Evolutionary conservation across 2,888 invertebrate species (phyloP).

Genomic region (Oxytorus armatus): DNA sequence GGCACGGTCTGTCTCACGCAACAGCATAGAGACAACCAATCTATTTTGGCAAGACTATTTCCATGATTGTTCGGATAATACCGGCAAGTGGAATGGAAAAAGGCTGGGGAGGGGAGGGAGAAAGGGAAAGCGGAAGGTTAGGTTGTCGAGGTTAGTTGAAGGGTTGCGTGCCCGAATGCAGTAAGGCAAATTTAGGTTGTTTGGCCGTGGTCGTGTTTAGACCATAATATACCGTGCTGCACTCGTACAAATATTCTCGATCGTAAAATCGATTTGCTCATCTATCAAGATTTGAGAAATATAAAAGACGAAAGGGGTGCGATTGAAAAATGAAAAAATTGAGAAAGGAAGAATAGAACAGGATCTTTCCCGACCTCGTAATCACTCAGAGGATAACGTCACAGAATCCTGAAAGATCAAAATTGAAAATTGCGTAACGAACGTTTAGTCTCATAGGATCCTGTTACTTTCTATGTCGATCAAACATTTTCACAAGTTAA

Average conservation of each 20-base stretch:
- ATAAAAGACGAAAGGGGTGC: constrained; percentile 10
- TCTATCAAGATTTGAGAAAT: constrained; percentile 74
- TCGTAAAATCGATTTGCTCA: constrained; percentile 75
- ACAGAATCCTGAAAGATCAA: no score
- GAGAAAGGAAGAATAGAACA: neutral
- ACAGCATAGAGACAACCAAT: constrained; percentile 20
- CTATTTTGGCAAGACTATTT: constrained; percentile 63
- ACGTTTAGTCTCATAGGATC: no score
- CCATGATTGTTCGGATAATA: constrained; percentile 73
- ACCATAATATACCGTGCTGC: constrained; percentile 60
- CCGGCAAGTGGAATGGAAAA: constrained; percentile 40
- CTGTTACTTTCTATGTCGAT: no score
- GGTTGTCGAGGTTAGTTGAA: constrained; percentile 50
- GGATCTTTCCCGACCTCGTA: no score
- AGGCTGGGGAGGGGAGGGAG: constrained; percentile 72
- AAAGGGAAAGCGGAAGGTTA: constrained; percentile 70
- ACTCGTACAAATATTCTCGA: constrained; percentile 46
- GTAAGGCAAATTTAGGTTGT: constrained; percentile 77
- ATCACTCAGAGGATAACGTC: no score
- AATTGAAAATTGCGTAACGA: no score
- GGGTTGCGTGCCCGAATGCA: constrained; percentile 59
- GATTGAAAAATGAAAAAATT: constrained; percentile 7
- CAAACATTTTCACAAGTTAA: no score
- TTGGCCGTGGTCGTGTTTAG: constrained; percentile 69
- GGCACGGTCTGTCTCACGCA: neutral